These are phyloP conservation scores for Addax nasomaculatus DNA, from an alignment of 2,113 vertebrate genomes.

Conservation along the genomic window DNA sequence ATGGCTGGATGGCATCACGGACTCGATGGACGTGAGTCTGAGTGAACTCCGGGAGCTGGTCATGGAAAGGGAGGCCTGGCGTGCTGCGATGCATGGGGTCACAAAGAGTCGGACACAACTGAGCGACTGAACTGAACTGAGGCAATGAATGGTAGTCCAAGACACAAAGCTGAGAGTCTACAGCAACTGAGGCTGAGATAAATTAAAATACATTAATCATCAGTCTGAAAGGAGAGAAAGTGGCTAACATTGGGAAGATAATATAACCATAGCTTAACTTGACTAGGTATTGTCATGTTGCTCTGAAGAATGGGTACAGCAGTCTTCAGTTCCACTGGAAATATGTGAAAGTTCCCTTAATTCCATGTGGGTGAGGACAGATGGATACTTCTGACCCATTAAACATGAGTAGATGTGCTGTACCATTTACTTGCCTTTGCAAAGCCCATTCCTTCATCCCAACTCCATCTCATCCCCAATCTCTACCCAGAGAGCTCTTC, in stretches of 20 bases:
- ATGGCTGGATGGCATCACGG: too few relatives aligned
- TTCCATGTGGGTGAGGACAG: background rate
- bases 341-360: background rate
- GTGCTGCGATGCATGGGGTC: too few relatives aligned
- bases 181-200: background rate
- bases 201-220: background rate
- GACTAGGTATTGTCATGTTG: background rate
- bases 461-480: rapidly evolving
- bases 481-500: background rate
- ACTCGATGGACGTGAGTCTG: too few relatives aligned
- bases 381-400: background rate
- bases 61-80: too few relatives aligned
- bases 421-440: background rate
- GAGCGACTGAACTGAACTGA: too few relatives aligned
- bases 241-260: background rate
- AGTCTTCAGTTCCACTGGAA: background rate
- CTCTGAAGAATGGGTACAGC: background rate
- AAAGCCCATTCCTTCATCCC: background rate
- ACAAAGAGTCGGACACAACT: too few relatives aligned
- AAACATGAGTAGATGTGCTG: background rate
- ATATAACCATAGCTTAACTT: background rate
- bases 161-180: background rate
- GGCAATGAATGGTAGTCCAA: background rate
- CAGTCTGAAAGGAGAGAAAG: background rate
- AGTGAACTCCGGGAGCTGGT: too few relatives aligned